These are phyloP conservation scores for Sorex maritimensis DNA, from an alignment of 2,797 vertebrate species.

Conservation along the genomic window DNA sequence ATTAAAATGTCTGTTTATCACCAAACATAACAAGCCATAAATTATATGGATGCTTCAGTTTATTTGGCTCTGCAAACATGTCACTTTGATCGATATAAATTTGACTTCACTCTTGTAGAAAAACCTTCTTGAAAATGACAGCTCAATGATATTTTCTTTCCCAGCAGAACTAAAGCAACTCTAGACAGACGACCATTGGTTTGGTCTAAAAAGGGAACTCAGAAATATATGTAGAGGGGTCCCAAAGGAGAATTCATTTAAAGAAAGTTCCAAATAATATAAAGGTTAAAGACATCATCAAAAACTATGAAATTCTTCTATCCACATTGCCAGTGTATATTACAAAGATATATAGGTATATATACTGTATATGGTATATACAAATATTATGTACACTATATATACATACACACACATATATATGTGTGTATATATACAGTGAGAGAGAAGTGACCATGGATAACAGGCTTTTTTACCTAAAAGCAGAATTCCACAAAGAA, in stretches of 20 bases:
- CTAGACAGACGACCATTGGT: constrained; percentile 67
- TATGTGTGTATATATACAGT: too few species aligned
- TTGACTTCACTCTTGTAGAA: constrained; percentile 80
- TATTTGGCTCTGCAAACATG: constrained; percentile 87
- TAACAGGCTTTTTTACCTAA: background rate
- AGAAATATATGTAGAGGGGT: background rate
- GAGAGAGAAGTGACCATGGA: background rate
- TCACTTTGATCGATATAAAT: constrained; percentile 87
- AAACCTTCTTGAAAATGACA: constrained; percentile 83
- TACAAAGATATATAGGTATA: background rate
- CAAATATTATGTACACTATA: too few species aligned
- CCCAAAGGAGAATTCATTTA: background rate
- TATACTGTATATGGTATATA: too few species aligned
- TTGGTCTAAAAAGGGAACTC: background rate
- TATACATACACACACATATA: too few species aligned
- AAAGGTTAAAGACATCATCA: background rate
- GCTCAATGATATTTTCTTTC: constrained; percentile 69
- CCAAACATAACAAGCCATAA: constrained; percentile 86
- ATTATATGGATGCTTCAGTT: constrained; percentile 87
- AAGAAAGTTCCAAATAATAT: background rate
- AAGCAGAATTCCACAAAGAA: background rate
- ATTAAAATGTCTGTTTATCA: constrained; percentile 89
- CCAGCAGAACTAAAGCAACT: constrained; percentile 68
- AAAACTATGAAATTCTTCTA: background rate
- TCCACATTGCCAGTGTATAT: accelerated